These are phyloP conservation scores for rabbit (Oryctolagus cuniculus) DNA, from an alignment of 2,113 vertebrate species.

Conservation along the genomic window DNA sequence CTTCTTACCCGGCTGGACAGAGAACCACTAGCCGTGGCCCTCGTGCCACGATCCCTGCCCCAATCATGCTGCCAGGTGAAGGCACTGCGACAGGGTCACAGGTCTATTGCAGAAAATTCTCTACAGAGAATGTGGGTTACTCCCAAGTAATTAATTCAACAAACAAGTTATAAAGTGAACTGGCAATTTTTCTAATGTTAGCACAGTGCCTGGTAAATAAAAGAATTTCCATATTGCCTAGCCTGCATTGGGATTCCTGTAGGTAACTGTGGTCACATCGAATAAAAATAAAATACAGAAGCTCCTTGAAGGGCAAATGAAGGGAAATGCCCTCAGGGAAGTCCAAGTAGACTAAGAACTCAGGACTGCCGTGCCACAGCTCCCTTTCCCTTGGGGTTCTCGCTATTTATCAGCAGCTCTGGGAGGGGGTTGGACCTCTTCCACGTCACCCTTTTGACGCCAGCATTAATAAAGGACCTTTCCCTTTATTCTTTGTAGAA, in stretches of 20 bases:
- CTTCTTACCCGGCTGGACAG: not conserved
- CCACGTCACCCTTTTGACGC: not conserved
- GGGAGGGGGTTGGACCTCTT: not conserved
- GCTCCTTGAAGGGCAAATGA: not conserved
- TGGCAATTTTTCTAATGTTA: not conserved
- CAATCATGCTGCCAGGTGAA: not conserved
- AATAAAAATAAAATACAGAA: constrained; percentile 52
- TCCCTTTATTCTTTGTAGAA: not conserved
- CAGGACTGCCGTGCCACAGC: not conserved
- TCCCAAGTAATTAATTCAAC: not conserved
- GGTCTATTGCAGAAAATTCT: not conserved
- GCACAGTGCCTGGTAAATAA: not conserved
- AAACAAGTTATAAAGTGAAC: not conserved
- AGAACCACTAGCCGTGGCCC: not conserved
- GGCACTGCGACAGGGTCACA: not conserved
- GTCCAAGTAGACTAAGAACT: not conserved
- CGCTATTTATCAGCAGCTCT: not conserved
- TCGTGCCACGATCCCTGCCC: not conserved
- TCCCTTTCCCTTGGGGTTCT: not conserved
- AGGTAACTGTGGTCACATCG: not conserved
- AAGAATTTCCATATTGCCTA: not conserved
- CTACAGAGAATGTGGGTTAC: not conserved
- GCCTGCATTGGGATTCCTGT: not conserved
- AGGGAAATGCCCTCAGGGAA: not conserved
- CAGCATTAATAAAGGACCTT: not conserved